Conservation (phyloP, 2,797 vertebrate species). For the Typhlichthys subterraneus region DNA sequence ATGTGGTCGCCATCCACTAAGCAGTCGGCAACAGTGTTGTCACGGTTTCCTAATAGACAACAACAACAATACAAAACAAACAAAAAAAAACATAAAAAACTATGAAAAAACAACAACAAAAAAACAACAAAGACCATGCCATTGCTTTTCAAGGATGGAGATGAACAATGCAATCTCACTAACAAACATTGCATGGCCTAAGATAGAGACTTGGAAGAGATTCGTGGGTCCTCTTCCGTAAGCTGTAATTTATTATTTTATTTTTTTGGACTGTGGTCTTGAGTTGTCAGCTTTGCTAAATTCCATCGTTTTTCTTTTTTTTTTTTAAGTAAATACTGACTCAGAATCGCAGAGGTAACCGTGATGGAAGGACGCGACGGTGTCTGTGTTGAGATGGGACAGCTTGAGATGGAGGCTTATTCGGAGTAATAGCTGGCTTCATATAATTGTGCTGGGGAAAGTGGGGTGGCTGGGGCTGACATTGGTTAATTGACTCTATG, state of each 20-base stretch:
- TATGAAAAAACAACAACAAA: too few relatives aligned
- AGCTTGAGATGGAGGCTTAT: conserved; percentile 28
- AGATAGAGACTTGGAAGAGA: conserved; percentile 17
- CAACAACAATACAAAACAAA: too few relatives aligned
- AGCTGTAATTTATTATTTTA: conserved; percentile 19
- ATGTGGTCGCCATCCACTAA: conserved; percentile 78
- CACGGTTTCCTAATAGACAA: too few relatives aligned
- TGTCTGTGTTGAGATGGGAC: not conserved
- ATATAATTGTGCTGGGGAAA: conserved; percentile 21
- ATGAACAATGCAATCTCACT: conserved; percentile 20
- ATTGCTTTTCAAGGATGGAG: conserved; percentile 24
- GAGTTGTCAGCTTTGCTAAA: conserved; percentile 48
- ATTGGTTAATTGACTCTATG: conserved; percentile 34
- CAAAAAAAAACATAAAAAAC: too few relatives aligned
- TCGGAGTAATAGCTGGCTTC: conserved; percentile 31
- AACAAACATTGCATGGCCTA: conserved; percentile 29
- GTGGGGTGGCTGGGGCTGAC: not conserved
- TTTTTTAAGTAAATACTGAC: conserved; percentile 33
- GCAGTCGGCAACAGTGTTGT: conserved; percentile 22
- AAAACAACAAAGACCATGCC: too few relatives aligned
- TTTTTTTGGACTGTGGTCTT: conserved; percentile 32
- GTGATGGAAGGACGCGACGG: not conserved
- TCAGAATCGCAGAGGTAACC: not conserved
- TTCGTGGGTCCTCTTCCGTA: conserved; percentile 29
- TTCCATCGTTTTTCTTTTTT: conserved; percentile 17